These are phyloP conservation scores for Glyptemys insculpta DNA, from an alignment of 2,797 vertebrate genomes.

Conservation along the genomic window DNA sequence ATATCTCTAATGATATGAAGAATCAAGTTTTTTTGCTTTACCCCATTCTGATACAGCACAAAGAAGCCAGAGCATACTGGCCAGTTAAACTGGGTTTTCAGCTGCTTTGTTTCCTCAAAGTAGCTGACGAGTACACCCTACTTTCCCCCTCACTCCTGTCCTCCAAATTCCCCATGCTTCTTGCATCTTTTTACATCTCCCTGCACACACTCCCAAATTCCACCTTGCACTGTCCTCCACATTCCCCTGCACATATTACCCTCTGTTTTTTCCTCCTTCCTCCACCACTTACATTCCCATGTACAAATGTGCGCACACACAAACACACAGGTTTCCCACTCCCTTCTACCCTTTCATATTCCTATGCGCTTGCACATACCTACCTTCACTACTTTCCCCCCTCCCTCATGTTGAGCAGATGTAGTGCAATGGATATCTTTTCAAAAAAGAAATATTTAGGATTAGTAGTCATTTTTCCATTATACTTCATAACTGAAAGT, in stretches of 20 bases:
- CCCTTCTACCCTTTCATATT: not conserved
- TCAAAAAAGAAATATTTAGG: not conserved
- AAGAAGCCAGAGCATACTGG: not conserved
- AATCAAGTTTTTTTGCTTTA: not conserved
- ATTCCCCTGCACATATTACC: not conserved
- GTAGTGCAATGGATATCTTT: not conserved
- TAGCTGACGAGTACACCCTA: constrained; percentile 15
- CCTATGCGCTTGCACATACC: not conserved
- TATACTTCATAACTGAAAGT: not conserved
- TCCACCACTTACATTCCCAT: not conserved
- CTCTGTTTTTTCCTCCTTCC: not conserved
- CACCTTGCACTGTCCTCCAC: not conserved
- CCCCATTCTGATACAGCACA: not conserved
- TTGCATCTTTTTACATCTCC: constrained; percentile 48
- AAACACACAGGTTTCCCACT: not conserved
- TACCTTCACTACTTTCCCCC: not conserved
- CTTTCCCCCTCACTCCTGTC: not conserved
- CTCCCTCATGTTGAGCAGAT: not conserved
- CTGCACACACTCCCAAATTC: not conserved
- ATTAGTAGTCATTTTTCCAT: not conserved
- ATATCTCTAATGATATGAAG: not conserved
- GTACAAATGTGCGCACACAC: not conserved
- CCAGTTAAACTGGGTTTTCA: not conserved
- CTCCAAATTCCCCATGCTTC: constrained; percentile 3
- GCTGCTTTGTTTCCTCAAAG: constrained; percentile 12